Percentiles rank a stretch among this genome's conserved stretches.
These are phyloP conservation scores for Chiloscyllium punctatum DNA, from an alignment of 2,797 vertebrate genomes.

Conservation along the genomic window DNA sequence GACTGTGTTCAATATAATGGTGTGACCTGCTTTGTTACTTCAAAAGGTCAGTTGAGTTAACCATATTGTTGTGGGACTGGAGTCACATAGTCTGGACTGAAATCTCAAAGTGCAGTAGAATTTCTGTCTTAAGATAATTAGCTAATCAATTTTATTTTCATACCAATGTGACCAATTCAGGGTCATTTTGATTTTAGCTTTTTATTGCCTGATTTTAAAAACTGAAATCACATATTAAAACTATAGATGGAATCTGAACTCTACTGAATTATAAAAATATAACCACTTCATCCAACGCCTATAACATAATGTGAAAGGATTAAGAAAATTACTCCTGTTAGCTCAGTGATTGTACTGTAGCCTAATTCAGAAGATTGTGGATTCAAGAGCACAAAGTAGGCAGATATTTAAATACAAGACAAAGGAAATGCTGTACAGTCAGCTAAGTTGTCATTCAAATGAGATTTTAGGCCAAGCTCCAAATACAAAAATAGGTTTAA, in stretches of 20 bases:
- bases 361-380: background rate
- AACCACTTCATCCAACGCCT: background rate
- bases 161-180: background rate
- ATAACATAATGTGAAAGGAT: background rate
- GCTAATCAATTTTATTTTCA: background rate
- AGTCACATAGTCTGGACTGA: background rate
- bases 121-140: background rate
- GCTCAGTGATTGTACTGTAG: background rate
- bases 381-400: background rate
- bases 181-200: background rate
- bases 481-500: background rate
- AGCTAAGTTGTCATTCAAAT: background rate
- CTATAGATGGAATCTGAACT: background rate
- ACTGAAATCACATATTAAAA: background rate
- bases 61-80: background rate
- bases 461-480: background rate
- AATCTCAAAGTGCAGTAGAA: background rate
- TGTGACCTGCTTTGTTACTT: background rate
- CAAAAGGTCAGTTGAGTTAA: background rate
- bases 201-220: background rate
- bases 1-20: background rate
- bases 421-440: background rate
- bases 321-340: background rate
- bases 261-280: background rate
- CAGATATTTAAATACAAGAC: background rate